phyloP scores from a whole-genome alignment of 2,888 invertebrate genomes.

The Ophion costatus region DNA sequence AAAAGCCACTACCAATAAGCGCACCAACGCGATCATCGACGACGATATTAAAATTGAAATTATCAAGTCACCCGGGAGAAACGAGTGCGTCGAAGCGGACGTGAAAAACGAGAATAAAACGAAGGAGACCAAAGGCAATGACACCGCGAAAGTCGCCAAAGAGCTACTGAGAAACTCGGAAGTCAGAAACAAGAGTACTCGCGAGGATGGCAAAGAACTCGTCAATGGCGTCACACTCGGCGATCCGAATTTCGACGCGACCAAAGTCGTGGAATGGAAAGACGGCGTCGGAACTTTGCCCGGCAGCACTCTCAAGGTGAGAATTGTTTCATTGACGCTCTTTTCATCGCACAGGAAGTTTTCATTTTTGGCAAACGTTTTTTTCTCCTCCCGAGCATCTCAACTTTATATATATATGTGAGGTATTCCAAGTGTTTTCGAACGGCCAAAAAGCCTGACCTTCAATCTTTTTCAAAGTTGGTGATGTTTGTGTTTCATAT shows the following conservation, averaged over 20 bases:
- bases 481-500: too few relatives aligned
- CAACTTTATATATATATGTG: not conserved
- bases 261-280: constrained; percentile 89
- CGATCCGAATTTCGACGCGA: constrained; percentile 83
- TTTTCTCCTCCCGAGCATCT: not conserved
- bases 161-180: constrained; percentile 38
- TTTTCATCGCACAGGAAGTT: not conserved
- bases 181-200: constrained; percentile 32
- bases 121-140: constrained; percentile 41
- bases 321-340: not conserved
- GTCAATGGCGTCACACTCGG: constrained; percentile 69
- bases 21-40: constrained; percentile 67
- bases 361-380: not conserved
- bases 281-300: constrained; percentile 89
- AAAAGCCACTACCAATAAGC: constrained; percentile 71
- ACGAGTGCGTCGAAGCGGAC: constrained; percentile 70
- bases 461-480: too few relatives aligned
- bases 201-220: constrained; percentile 72
- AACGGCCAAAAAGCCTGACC: too few relatives aligned
- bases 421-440: too few relatives aligned
- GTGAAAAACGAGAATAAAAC: constrained; percentile 57
- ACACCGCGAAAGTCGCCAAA: constrained; percentile 38
- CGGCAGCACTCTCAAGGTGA: constrained; percentile 85
- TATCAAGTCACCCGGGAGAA: constrained; percentile 76
- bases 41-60: constrained; percentile 83